Evolutionary conservation across 2,888 invertebrate genomes (phyloP).

Genomic region (Furcula furcula): DNA sequence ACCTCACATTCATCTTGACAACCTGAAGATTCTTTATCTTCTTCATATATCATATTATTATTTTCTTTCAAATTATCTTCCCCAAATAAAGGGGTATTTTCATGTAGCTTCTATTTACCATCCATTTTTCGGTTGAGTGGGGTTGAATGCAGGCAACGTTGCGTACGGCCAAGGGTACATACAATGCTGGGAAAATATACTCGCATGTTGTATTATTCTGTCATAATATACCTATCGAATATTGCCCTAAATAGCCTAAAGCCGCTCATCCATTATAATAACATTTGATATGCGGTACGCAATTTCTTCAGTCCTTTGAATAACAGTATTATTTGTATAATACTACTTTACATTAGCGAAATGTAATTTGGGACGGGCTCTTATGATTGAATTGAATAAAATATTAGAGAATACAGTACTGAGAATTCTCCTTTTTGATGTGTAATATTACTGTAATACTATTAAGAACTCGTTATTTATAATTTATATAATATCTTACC

Average conservation of each 20-base stretch:
- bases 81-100: no score
- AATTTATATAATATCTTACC: no score
- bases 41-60: no score
- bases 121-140: background rate
- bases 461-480: no score
- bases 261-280: slow-evolving; percentile 29
- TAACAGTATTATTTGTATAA: slow-evolving; percentile 20
- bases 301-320: slow-evolving; percentile 19
- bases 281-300: slow-evolving; percentile 23
- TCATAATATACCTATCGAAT: slow-evolving; percentile 21
- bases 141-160: background rate
- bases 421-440: no score
- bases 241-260: slow-evolving; percentile 29
- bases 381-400: background rate
- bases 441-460: no score
- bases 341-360: slow-evolving; percentile 1
- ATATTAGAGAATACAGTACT: background rate
- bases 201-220: slow-evolving; percentile 6
- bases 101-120: background rate
- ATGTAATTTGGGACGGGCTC: background rate
- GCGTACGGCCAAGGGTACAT: background rate
- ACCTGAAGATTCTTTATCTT: no score
- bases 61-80: no score
- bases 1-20: no score
- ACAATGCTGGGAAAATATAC: no score